Conservation (phyloP, 2,113 vertebrate genomes). For the Ahaetulla prasina region DNA sequence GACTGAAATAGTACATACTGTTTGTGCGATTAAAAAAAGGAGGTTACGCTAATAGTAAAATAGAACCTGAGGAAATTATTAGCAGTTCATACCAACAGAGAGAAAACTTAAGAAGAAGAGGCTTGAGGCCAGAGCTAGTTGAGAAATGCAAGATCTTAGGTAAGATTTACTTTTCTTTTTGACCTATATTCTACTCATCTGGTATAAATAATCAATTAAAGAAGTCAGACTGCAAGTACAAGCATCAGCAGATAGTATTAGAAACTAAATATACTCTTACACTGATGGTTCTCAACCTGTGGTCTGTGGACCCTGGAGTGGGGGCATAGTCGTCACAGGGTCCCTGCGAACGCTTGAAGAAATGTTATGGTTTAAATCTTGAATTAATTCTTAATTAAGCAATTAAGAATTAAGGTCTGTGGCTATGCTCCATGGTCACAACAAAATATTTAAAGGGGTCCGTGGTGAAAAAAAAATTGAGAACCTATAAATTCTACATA, state of each 20-base stretch:
- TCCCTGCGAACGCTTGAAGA: no score
- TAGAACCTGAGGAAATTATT: neutral
- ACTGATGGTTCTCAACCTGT: neutral
- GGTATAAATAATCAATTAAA: neutral
- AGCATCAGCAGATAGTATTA: constrained; percentile 5
- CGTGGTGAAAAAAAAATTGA: no score
- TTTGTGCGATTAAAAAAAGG: neutral
- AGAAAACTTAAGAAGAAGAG: neutral
- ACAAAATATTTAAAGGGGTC: no score
- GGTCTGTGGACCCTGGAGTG: no score
- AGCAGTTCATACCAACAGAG: neutral
- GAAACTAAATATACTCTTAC: neutral
- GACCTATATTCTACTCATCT: neutral
- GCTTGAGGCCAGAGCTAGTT: neutral
- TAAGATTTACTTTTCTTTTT: neutral
- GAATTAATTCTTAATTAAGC: no score
- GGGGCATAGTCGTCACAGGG: no score
- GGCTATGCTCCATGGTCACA: no score
- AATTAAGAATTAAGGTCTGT: no score
- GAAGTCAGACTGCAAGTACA: neutral
- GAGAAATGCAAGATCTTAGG: neutral
- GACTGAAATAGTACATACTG: neutral
- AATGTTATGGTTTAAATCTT: no score
- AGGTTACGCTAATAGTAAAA: neutral
- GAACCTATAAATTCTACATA: no score